Evolutionary conservation across 2,113 vertebrate genomes (phyloP).

Genomic region (Melanerpes aurifrons): DNA sequence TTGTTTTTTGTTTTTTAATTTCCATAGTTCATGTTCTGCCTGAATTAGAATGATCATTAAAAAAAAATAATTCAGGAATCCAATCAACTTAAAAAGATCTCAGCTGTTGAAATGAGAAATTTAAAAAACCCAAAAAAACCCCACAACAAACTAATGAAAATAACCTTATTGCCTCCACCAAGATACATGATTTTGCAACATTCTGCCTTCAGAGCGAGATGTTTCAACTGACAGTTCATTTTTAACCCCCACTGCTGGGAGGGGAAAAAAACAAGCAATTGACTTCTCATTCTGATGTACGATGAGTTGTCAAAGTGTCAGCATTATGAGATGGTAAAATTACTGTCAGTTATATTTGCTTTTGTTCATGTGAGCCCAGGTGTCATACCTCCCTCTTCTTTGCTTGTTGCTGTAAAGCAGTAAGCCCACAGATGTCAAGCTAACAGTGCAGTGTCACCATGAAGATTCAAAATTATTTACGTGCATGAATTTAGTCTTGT

Average conservation of each 20-base stretch:
- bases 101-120: neutral
- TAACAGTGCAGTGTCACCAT: neutral
- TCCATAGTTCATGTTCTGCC: neutral
- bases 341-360: neutral
- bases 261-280: neutral
- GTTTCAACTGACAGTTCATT: neutral
- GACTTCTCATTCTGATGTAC: neutral
- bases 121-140: neutral
- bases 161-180: neutral
- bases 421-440: neutral
- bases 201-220: neutral
- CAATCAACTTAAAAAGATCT: neutral
- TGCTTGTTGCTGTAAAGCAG: neutral
- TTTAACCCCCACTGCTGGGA: neutral
- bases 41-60: neutral
- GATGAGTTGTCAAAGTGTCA: neutral
- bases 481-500: constrained; percentile 66
- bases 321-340: neutral
- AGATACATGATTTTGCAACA: neutral
- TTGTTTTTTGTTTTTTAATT: neutral
- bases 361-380: neutral
- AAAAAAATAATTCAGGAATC: neutral
- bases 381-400: neutral
- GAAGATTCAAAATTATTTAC: constrained; percentile 24
- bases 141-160: neutral